phyloP scores from a whole-genome alignment of 2,888 invertebrate genomes.

The Acronicta leporina region DNA sequence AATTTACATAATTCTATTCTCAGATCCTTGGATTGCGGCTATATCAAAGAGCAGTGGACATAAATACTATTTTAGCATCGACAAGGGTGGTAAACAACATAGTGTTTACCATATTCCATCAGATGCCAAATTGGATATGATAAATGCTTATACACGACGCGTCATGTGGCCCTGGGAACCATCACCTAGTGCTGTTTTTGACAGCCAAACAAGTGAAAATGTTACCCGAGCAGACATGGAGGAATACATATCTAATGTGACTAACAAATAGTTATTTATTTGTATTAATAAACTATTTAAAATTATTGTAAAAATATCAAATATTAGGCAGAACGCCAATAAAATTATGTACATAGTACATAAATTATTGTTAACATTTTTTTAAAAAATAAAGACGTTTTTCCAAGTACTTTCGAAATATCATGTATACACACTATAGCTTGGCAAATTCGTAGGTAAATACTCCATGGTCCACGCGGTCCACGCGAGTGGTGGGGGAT shows the following conservation, averaged over 20 bases:
- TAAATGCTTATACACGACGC: constrained; percentile 67
- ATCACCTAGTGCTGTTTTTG: constrained; percentile 72
- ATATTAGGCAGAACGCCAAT: no score
- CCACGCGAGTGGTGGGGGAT: no score
- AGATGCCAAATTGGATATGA: constrained; percentile 76
- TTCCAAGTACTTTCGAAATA: no score
- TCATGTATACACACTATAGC: no score
- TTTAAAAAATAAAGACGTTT: no score
- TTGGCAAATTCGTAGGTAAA: no score
- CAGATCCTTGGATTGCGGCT: constrained; percentile 83
- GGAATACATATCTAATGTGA: constrained; percentile 62
- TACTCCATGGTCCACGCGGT: no score
- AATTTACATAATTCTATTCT: constrained; percentile 43
- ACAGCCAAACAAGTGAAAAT: constrained; percentile 63
- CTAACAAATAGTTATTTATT: constrained; percentile 27
- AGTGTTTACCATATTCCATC: constrained; percentile 75
- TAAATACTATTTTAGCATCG: constrained; percentile 78
- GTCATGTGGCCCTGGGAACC: constrained; percentile 82
- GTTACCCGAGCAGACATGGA: constrained; percentile 75
- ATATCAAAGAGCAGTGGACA: constrained; percentile 77
- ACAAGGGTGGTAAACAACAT: constrained; percentile 68
- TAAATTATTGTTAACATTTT: no score
- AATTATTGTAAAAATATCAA: constrained; percentile 12
- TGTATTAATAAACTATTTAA: constrained; percentile 12
- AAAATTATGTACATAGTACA: no score